Percentiles rank a stretch among this genome's conserved stretches.
Conservation (phyloP, 2,888 invertebrate species). For the Drosophila gaucha region DNA sequence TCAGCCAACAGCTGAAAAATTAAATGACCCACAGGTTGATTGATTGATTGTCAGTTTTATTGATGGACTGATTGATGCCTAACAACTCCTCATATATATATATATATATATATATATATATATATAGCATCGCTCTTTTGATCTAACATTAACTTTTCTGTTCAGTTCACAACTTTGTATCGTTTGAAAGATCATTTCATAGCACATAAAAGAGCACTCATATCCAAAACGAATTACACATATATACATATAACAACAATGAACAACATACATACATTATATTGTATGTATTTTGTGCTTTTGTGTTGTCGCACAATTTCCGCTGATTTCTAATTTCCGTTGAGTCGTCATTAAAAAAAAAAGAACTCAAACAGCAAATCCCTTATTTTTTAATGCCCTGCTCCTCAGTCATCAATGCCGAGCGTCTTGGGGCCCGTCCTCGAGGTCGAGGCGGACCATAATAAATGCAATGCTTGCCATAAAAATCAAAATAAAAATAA, state of each 20-base stretch:
- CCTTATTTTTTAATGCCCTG: slow-evolving; percentile 62
- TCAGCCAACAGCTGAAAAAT: too few species aligned
- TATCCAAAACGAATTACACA: not conserved
- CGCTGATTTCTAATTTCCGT: slow-evolving; percentile 78
- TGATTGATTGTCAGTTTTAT: not conserved
- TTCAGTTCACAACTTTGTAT: slow-evolving; percentile 5
- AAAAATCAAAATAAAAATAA: slow-evolving; percentile 58
- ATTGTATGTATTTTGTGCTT: slow-evolving; percentile 29
- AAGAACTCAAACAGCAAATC: slow-evolving; percentile 50
- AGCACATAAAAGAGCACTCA: too few species aligned
- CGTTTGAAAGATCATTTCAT: slow-evolving; percentile 16
- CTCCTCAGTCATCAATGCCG: slow-evolving; percentile 23
- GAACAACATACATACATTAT: slow-evolving; percentile 45
- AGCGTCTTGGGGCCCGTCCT: slow-evolving; percentile 10
- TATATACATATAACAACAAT: slow-evolving; percentile 16
- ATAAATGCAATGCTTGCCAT: slow-evolving; percentile 74
- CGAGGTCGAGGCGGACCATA: slow-evolving; percentile 55
- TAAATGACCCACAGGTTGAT: too few species aligned
- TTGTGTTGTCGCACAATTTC: slow-evolving; percentile 65
- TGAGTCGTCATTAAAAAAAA: slow-evolving; percentile 61
- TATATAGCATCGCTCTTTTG: too few species aligned
- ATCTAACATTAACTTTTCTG: not conserved
- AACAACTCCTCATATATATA: too few species aligned
- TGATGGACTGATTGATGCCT: not conserved
- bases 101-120: too few species aligned